Percentiles rank a stretch among this genome's conserved stretches.
Conservation (phyloP, 2,888 invertebrate species). For the Bhutanitis thaidina region DNA sequence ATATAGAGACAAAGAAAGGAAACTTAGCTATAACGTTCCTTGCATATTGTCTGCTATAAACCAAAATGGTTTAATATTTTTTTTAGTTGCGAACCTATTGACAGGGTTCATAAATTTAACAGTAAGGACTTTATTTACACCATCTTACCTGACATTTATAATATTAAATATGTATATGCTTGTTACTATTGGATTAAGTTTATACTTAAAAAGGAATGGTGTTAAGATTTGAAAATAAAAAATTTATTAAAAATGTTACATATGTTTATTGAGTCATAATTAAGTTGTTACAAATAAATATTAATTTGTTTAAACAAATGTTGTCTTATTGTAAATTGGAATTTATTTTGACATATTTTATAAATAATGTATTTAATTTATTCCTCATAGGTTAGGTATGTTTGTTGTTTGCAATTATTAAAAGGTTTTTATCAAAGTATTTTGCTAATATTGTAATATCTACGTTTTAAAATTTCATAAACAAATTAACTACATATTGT, state of each 20-base stretch:
- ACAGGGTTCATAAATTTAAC: conserved; percentile 91
- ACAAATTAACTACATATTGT: too few relatives aligned
- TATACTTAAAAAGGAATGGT: conserved; percentile 58
- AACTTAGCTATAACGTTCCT: conserved; percentile 54
- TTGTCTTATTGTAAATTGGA: neutral
- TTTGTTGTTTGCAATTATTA: too few relatives aligned
- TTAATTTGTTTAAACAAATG: conserved; percentile 9
- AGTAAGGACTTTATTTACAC: conserved; percentile 80
- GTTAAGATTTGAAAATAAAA: conserved; percentile 57
- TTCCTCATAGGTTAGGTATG: too few relatives aligned
- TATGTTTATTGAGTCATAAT: conserved; percentile 13
- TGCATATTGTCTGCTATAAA: conserved; percentile 85
- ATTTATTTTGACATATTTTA: neutral
- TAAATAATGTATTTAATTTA: too few relatives aligned
- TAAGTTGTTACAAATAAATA: conserved; percentile 20
- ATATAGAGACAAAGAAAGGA: conserved; percentile 42
- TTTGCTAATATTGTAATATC: too few relatives aligned
- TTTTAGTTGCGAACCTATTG: conserved; percentile 89
- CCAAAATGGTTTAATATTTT: conserved; percentile 90
- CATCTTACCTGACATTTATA: conserved; percentile 55
- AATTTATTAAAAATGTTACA: conserved; percentile 7
- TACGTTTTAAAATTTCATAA: too few relatives aligned
- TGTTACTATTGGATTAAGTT: conserved; percentile 38
- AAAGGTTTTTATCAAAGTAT: too few relatives aligned
- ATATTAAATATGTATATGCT: conserved; percentile 82